A percentile compares a stretch with the other conserved stretches of the same genome.
These are phyloP conservation scores for Dicrurus megarhynchus DNA, from an alignment of 2,113 vertebrate species.

Conservation along the genomic window DNA sequence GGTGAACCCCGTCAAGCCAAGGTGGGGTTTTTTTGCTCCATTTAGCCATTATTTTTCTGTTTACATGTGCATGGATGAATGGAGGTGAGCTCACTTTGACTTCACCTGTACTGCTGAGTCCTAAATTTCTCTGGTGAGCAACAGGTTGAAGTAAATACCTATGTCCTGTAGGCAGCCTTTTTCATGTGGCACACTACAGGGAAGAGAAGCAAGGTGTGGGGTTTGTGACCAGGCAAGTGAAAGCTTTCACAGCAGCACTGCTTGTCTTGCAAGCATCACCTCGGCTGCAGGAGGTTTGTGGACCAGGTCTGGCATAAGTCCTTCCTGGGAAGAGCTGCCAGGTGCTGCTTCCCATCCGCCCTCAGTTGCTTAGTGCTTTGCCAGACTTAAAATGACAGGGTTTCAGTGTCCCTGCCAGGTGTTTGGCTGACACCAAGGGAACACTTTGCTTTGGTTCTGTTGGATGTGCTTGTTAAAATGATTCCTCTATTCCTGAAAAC, in stretches of 20 bases:
- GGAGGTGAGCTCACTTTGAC: not conserved
- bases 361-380: not conserved
- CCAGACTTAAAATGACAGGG: not conserved
- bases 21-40: not conserved
- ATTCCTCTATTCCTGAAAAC: not conserved
- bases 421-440: not conserved
- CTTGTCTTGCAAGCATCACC: not conserved
- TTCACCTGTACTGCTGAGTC: not conserved
- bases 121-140: not conserved
- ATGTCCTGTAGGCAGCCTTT: not conserved
- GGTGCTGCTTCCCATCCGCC: not conserved
- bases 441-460: not conserved
- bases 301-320: not conserved
- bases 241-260: not conserved
- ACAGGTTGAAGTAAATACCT: slow-evolving; percentile 1
- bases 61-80: not conserved
- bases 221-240: not conserved
- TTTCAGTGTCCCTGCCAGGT: not conserved
- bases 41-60: not conserved
- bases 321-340: fast-evolving
- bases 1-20: not conserved
- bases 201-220: not conserved
- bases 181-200: not conserved
- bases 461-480: not conserved
- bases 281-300: fast-evolving